Evolutionary conservation across 2,888 invertebrate species (phyloP).

Genomic region (Lasioglossum marginatum): DNA sequence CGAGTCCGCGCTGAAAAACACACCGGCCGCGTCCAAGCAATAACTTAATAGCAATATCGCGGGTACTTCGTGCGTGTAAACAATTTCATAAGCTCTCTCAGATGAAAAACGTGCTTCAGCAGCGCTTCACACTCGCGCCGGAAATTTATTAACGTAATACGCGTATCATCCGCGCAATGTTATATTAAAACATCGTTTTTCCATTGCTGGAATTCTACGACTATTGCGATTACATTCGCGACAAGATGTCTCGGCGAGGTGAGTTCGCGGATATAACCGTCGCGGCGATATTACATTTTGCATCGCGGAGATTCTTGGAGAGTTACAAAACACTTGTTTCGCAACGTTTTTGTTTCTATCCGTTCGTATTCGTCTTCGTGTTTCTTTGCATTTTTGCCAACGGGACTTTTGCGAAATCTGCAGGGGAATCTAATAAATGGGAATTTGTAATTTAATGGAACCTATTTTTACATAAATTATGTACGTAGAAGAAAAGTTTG

Average conservation of each 20-base stretch:
- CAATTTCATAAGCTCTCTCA: slow-evolving; percentile 25
- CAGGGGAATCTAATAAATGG: not conserved
- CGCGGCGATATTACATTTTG: not conserved
- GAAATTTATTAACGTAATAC: slow-evolving; percentile 24
- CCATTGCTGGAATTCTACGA: not conserved
- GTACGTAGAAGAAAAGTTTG: too few relatives aligned
- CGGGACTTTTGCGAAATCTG: not conserved
- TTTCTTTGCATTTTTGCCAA: not conserved
- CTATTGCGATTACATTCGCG: not conserved
- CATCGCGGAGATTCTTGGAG: not conserved
- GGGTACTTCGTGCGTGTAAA: slow-evolving; percentile 31
- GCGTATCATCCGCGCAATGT: not conserved
- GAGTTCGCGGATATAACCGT: not conserved
- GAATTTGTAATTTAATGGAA: not conserved
- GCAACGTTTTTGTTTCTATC: not conserved
- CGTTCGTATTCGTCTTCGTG: not conserved
- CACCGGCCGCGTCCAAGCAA: slow-evolving; percentile 5
- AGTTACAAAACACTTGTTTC: not conserved
- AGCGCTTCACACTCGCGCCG: slow-evolving; percentile 5
- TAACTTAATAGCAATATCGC: slow-evolving; percentile 23
- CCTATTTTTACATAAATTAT: too few relatives aligned
- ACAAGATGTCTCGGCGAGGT: not conserved
- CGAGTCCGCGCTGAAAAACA: not conserved
- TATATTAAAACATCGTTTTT: not conserved
- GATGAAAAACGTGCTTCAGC: slow-evolving; percentile 37